A percentile compares a stretch with the other conserved stretches of the same genome.
Evolutionary conservation across 2,113 vertebrate genomes (phyloP).

Genomic region (Meles meles): DNA sequence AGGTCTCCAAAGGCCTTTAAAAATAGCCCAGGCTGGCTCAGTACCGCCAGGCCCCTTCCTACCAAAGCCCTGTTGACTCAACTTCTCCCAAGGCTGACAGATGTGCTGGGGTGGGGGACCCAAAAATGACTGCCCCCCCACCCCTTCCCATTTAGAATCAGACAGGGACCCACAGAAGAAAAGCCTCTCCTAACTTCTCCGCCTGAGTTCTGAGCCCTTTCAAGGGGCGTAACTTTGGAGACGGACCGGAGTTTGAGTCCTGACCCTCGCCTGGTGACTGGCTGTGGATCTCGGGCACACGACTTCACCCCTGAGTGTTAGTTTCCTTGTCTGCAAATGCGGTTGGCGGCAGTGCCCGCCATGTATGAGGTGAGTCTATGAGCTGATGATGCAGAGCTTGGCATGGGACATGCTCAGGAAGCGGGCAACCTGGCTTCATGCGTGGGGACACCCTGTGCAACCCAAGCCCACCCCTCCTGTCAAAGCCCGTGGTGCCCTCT

Average conservation of each 20-base stretch:
- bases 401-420: fast-evolving
- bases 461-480: neutral
- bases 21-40: slow-evolving; percentile 30
- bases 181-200: neutral
- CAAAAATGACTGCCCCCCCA: neutral
- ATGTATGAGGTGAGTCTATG: fast-evolving
- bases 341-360: neutral
- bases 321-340: neutral
- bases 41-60: neutral
- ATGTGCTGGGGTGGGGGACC: neutral
- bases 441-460: neutral
- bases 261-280: neutral
- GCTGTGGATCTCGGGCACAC: fast-evolving
- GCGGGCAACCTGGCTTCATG: neutral
- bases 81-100: neutral
- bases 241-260: neutral
- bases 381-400: fast-evolving
- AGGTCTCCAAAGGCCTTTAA: slow-evolving; percentile 41
- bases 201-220: neutral
- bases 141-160: neutral
- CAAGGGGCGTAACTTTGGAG: neutral
- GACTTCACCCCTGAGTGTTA: neutral
- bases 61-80: neutral
- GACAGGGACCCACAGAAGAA: neutral
- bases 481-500: neutral